These are phyloP conservation scores for Nannobrachium achirus DNA, from an alignment of 2,113 vertebrate species.

Conservation along the genomic window DNA sequence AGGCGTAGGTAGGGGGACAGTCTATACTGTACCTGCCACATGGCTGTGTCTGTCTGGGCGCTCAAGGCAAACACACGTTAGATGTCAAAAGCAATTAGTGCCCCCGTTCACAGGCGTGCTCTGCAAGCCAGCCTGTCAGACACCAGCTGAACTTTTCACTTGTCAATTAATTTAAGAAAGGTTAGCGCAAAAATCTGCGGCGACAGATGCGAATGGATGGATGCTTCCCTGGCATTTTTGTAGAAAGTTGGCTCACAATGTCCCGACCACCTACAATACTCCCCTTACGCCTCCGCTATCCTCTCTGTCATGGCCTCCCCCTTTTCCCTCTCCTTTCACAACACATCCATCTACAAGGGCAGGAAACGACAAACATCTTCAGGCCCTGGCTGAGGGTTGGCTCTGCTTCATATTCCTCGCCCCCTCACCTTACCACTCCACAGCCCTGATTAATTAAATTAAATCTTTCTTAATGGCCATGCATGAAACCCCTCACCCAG, in stretches of 20 bases:
- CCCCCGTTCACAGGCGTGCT: constrained; percentile 77
- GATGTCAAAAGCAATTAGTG: constrained; percentile 89
- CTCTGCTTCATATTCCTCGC: constrained; percentile 3
- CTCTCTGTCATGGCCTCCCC: constrained; percentile 18
- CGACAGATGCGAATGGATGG: constrained; percentile 80
- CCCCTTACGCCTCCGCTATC: neutral
- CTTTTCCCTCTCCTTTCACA: constrained; percentile 43
- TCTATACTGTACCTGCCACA: constrained; percentile 70
- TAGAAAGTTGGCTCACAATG: constrained; percentile 54
- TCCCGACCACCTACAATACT: constrained; percentile 43
- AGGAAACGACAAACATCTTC: constrained; percentile 38
- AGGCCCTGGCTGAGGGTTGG: constrained; percentile 34
- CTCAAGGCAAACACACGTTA: constrained; percentile 84
- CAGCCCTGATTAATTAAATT: constrained; percentile 29
- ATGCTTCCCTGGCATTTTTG: constrained; percentile 73
- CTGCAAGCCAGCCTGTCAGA: constrained; percentile 81
- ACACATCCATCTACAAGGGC: constrained; percentile 45
- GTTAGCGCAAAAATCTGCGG: constrained; percentile 82
- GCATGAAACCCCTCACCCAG: neutral
- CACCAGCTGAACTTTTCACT: constrained; percentile 83
- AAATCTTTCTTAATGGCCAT: neutral
- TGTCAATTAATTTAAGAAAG: constrained; percentile 93
- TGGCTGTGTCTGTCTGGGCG: constrained; percentile 62
- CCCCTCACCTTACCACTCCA: constrained; percentile 11
- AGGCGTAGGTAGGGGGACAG: constrained; percentile 43